phyloP scores from a whole-genome alignment of 35 echinoderm and acorn worm species.

The Amphiura filiformis region DNA sequence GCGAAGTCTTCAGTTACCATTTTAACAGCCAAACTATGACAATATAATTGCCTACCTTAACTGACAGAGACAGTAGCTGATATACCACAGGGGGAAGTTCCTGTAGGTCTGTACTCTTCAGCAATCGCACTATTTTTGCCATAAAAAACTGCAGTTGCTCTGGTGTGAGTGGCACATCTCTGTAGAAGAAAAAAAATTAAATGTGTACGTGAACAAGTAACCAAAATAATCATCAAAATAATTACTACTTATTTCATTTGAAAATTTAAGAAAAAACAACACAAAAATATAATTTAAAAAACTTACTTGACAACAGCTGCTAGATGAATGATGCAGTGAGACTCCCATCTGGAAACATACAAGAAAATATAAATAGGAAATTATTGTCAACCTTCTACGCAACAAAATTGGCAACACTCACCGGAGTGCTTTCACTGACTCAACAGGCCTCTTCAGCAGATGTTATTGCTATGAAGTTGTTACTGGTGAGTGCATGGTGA shows the following conservation, averaged over 20 bases:
- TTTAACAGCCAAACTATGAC: too few species aligned
- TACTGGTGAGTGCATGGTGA: too few species aligned
- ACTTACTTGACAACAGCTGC: constrained; percentile 69
- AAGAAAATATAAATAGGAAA: background rate
- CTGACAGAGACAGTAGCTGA: constrained; percentile 75
- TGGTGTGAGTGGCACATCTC: constrained; percentile 67
- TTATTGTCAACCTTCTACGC: too few species aligned
- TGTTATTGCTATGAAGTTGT: too few species aligned
- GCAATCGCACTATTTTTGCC: constrained; percentile 70
- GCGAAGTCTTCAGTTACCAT: too few species aligned
- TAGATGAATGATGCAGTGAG: constrained; percentile 62
- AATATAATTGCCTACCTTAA: constrained; percentile 66
- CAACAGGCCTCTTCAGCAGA: too few species aligned
- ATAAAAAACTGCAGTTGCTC: constrained; percentile 88
- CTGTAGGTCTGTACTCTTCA: constrained; percentile 70
- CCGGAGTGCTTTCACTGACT: too few species aligned
- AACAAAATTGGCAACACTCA: too few species aligned
- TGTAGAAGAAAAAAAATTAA: constrained; percentile 5
- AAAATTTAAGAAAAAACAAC: too few species aligned
- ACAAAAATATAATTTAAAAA: background rate
- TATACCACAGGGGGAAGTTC: constrained; percentile 84
- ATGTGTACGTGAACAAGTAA: too few species aligned
- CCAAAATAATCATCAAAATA: too few species aligned
- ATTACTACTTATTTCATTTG: too few species aligned
- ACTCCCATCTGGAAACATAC: constrained; percentile 53